A percentile compares a stretch with the other conserved stretches of the same genome.
Conservation (phyloP, 2,888 invertebrate species). For the Cotesia congregata region DNA sequence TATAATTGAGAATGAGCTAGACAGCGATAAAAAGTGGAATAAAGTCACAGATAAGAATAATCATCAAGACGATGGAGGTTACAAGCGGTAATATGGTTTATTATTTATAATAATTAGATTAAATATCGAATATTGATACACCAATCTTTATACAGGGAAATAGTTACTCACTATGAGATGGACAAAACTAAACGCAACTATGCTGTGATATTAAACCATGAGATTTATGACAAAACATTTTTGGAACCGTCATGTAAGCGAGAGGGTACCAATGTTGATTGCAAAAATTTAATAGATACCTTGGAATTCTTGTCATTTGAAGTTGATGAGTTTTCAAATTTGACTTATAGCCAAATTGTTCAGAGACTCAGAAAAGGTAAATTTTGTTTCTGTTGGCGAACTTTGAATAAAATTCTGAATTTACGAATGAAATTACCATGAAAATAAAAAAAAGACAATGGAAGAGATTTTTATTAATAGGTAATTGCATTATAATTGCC, state of each 20-base stretch:
- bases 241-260: slow-evolving; percentile 74
- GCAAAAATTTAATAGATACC: slow-evolving; percentile 79
- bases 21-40: background rate
- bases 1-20: background rate
- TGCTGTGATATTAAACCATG: slow-evolving; percentile 93
- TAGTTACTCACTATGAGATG: slow-evolving; percentile 87
- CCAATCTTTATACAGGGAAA: background rate
- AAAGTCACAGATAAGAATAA: background rate
- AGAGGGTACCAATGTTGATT: slow-evolving; percentile 89
- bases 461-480: too few species aligned
- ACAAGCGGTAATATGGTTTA: background rate
- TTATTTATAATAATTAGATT: background rate
- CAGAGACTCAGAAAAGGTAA: slow-evolving; percentile 76
- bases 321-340: slow-evolving; percentile 80
- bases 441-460: too few species aligned
- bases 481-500: too few species aligned
- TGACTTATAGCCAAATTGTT: slow-evolving; percentile 78
- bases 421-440: background rate
- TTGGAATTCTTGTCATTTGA: slow-evolving; percentile 80
- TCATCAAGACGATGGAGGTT: background rate
- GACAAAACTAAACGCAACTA: slow-evolving; percentile 84
- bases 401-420: background rate
- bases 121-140: too few species aligned
- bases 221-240: slow-evolving; percentile 81
- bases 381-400: slow-evolving; percentile 21